A percentile compares a stretch with the other conserved stretches of the same genome.
These are phyloP conservation scores for Carcharodon carcharias DNA, from an alignment of 2,797 vertebrate genomes.

Conservation along the genomic window DNA sequence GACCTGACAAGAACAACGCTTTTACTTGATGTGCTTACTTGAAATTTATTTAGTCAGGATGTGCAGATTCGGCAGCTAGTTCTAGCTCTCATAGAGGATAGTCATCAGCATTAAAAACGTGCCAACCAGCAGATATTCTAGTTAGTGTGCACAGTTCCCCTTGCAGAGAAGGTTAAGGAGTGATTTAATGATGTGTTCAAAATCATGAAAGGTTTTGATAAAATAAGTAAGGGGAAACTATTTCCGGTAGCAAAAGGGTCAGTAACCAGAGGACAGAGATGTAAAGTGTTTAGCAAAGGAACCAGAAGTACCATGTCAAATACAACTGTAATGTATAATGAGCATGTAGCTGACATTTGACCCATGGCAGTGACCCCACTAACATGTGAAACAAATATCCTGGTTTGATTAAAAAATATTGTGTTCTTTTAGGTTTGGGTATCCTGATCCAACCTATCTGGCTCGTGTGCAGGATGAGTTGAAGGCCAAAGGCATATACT, in stretches of 20 bases:
- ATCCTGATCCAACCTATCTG: constrained; percentile 39
- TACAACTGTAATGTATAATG: background rate
- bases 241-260: background rate
- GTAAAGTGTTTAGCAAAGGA: background rate
- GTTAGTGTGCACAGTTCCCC: background rate
- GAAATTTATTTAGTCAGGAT: background rate
- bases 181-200: background rate
- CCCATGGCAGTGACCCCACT: background rate
- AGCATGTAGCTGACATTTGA: background rate
- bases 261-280: background rate
- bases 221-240: background rate
- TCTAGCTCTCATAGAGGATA: background rate
- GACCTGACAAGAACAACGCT: background rate
- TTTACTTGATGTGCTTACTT: background rate
- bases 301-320: background rate
- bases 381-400: background rate
- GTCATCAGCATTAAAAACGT: background rate
- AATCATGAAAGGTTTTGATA: no score
- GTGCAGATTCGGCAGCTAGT: background rate
- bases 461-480: constrained; percentile 38
- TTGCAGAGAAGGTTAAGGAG: background rate
- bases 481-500: constrained; percentile 39
- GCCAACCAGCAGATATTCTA: background rate
- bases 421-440: constrained; percentile 37
- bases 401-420: background rate